phyloP scores from a whole-genome alignment of 2,888 invertebrate genomes.

The Harpagoxenus sublaevis region DNA sequence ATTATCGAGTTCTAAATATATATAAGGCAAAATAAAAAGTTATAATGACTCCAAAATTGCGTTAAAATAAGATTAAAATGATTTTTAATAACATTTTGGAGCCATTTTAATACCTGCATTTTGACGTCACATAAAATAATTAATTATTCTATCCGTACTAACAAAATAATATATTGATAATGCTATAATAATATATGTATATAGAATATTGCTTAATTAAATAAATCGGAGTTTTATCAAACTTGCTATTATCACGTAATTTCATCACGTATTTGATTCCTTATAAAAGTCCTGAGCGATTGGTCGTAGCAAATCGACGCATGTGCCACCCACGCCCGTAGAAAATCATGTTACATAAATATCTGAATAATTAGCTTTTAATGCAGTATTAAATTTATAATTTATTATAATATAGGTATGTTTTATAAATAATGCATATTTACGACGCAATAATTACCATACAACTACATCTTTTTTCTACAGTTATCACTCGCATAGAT shows the following conservation, averaged over 20 bases:
- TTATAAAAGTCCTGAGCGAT: background rate
- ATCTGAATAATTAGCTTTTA: no score
- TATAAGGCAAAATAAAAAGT: no score
- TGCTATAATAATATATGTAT: no score
- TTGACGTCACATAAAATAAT: background rate
- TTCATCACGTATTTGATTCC: background rate
- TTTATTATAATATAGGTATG: no score
- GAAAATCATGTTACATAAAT: background rate
- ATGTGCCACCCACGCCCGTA: conserved; percentile 17
- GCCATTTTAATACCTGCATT: background rate
- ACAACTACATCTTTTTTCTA: no score
- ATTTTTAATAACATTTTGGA: background rate
- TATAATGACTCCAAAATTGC: background rate
- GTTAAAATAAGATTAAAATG: background rate
- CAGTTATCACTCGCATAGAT: no score
- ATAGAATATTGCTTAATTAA: background rate
- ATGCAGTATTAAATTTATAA: no score
- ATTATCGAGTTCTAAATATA: background rate
- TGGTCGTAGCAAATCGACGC: background rate
- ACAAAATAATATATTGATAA: background rate
- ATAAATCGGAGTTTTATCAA: background rate
- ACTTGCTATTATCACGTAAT: background rate
- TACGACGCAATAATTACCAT: no score
- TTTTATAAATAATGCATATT: no score
- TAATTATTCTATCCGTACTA: background rate